A percentile compares a stretch with the other conserved stretches of the same genome.
phyloP scores from a whole-genome alignment of 2,797 vertebrate genomes.

The Discoglossus pictus region DNA sequence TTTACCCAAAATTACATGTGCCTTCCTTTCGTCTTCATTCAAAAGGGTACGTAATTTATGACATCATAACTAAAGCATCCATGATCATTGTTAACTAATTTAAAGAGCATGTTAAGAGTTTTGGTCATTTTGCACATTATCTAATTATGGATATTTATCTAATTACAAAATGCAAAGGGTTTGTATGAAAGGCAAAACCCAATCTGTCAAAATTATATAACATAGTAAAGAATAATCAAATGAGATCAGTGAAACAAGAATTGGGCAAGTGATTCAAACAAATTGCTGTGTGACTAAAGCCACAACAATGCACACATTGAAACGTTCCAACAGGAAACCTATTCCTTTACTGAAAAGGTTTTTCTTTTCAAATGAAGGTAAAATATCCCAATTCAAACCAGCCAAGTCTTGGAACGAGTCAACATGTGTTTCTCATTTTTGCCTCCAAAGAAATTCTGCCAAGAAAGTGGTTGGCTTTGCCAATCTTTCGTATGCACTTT shows the following conservation, averaged over 20 bases:
- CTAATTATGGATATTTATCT: no score
- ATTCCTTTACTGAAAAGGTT: constrained; percentile 12
- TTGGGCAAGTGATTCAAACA: constrained; percentile 26
- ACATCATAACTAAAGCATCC: no score
- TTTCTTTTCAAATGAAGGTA: constrained; percentile 13
- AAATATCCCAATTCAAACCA: constrained; percentile 25
- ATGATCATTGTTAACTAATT: no score
- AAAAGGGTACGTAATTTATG: no score
- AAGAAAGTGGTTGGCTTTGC: constrained; percentile 33
- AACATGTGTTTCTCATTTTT: constrained; percentile 46
- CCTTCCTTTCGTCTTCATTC: no score
- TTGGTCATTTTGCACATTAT: no score
- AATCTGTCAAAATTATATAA: constrained; percentile 25
- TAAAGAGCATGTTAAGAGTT: no score
- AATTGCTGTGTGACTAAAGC: constrained; percentile 31
- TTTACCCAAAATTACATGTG: no score
- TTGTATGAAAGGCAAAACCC: not conserved
- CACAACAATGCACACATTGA: constrained; percentile 39
- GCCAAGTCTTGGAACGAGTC: constrained; percentile 31
- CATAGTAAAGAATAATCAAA: constrained; percentile 22
- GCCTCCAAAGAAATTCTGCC: constrained; percentile 31
- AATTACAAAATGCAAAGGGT: not conserved
- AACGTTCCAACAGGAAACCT: constrained; percentile 32
- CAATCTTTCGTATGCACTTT: constrained; percentile 50
- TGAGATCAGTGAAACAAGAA: constrained; percentile 17